Conservation (phyloP, 1,140 invertebrate genomes). For the Habropoda laboriosa region DNA sequence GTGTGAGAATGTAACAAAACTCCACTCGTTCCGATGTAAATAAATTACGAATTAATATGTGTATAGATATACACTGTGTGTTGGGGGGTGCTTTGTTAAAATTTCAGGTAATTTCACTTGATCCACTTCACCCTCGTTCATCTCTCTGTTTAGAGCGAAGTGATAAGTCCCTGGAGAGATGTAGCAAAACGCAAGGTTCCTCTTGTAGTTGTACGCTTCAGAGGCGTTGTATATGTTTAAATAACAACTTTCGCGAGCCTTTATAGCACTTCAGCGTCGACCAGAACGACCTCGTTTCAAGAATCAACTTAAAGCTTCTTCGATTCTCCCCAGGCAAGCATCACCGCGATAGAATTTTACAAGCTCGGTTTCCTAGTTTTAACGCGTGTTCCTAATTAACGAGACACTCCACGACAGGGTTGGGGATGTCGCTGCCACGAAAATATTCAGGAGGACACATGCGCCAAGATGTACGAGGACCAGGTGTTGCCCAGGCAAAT, state of each 20-base stretch:
- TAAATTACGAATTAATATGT: neutral
- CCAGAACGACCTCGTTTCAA: neutral
- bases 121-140: neutral
- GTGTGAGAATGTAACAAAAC: neutral
- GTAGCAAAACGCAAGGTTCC: neutral
- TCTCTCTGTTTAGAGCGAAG: neutral
- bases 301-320: neutral
- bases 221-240: neutral
- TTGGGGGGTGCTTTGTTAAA: neutral
- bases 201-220: neutral
- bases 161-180: neutral
- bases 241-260: neutral
- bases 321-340: neutral
- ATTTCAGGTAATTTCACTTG: neutral
- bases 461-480: conserved; percentile 30
- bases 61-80: no score
- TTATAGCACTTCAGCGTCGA: neutral
- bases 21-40: neutral
- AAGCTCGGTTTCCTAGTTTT: neutral
- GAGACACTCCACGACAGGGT: neutral
- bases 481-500: conserved; percentile 29
- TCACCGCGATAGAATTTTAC: neutral
- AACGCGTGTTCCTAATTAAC: conserved; percentile 3
- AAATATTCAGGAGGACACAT: conserved; percentile 16
- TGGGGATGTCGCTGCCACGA: neutral